A percentile compares a stretch with the other conserved stretches of the same genome.
phyloP scores from a whole-genome alignment of 2,113 vertebrate genomes.

The Petrocephalus zakoni region DNA sequence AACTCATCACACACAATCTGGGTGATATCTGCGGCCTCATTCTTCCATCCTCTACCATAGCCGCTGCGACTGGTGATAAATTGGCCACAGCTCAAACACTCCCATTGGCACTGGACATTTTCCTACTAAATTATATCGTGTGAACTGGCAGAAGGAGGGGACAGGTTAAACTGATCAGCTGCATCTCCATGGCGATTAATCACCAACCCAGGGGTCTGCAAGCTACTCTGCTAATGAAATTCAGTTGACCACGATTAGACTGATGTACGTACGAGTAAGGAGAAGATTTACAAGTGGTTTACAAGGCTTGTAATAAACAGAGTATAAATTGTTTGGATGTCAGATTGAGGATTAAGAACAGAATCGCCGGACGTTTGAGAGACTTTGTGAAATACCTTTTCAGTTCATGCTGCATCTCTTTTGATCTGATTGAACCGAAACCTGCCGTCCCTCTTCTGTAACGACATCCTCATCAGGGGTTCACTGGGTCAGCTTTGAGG shows the following conservation, averaged over 20 bases:
- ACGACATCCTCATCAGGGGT: not conserved
- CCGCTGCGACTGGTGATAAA: not conserved
- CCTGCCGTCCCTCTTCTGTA: not conserved
- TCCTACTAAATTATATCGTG: not conserved
- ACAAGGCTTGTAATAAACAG: not conserved
- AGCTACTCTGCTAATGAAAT: not conserved
- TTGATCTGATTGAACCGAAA: not conserved
- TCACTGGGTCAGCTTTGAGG: not conserved
- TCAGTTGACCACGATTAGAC: not conserved
- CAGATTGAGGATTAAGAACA: not conserved
- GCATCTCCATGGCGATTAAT: constrained; percentile 1
- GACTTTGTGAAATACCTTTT: not conserved
- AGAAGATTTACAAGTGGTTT: not conserved
- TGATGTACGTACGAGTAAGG: not conserved
- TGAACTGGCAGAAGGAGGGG: not conserved
- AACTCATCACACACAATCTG: not conserved
- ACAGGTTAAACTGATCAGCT: not conserved
- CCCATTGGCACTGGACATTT: not conserved
- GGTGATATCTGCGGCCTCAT: not conserved
- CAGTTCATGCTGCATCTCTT: not conserved
- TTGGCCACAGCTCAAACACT: not conserved
- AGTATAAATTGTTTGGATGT: not conserved
- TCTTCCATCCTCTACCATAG: not conserved
- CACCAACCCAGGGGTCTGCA: not conserved
- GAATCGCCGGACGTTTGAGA: not conserved